Evolutionary conservation across 1,140 invertebrate genomes (phyloP), one percentile per base, ranked within the genome.

Genomic region (Saccostrea glomerata): DNA sequence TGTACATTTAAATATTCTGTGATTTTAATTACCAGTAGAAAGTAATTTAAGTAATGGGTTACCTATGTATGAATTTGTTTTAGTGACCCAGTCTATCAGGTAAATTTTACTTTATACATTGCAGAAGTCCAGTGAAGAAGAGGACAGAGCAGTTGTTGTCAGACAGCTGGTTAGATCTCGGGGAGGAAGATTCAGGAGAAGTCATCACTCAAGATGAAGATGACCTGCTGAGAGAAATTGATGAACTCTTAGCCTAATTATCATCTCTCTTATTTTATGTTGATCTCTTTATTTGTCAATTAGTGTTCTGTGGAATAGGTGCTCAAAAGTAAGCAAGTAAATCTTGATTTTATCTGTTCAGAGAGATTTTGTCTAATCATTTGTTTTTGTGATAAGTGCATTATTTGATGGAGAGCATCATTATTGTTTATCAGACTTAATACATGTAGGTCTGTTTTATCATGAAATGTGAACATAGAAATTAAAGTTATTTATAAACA

Each of bases 181-280:
- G 60, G 25, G 30, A 23, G 17, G 56, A 58, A 1, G 30, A 36
- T 9, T 12, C 13, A 7, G 54, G 17, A 25, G 56, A 20, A 36
- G 84, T n/a, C 11, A 15, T 17, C 25, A 36, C 17, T n/a, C 55
- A 85, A n/a, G 84, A 85, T n/a, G 84, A 85, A 20, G 84, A 85
- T 30, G 84, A 85, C 55, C 56, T 85, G 20, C 84, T 85, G 20
- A 23, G 55, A 63, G 84, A 85, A 85, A 85, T 85, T 36, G 84
- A 85, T 66, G 84, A 85, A 63, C 84, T 85, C 30, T 25, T 85
- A 60, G 84, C 84, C 17, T 85, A 85, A 55, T 55, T 55, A 84
- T 40, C 12, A 77, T 13, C 17, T 77, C 6, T 63, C 58, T 20
- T 13, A 17, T 17, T 60, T 60, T 13, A 60, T 4, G 7, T 47